These are phyloP conservation scores for Acanthornis magna DNA, from an alignment of 2,797 vertebrate species.

Conservation along the genomic window DNA sequence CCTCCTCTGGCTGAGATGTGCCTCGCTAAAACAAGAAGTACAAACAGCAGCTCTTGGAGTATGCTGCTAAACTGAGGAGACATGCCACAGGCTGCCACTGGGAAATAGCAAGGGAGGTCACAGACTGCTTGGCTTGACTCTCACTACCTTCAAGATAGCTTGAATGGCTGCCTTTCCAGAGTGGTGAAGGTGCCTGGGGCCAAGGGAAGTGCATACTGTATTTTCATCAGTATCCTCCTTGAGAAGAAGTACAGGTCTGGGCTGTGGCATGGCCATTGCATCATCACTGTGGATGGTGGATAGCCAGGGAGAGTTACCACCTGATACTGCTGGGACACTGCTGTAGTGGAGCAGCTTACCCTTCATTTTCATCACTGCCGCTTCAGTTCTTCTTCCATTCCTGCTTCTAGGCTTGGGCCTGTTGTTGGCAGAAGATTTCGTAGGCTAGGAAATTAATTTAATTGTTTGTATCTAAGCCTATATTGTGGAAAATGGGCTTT, in stretches of 20 bases:
- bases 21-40: not conserved
- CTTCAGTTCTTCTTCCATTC: not conserved
- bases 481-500: not conserved
- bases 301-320: not conserved
- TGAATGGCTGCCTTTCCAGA: not conserved
- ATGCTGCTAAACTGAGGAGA: not conserved
- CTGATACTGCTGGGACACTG: not conserved
- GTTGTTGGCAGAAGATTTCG: not conserved
- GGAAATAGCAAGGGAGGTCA: not conserved
- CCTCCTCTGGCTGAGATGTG: not conserved
- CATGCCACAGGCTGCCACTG: not conserved
- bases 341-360: not conserved
- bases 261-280: not conserved
- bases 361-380: not conserved
- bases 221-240: not conserved
- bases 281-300: accelerated
- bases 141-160: not conserved
- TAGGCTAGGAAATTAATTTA: not conserved
- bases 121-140: not conserved
- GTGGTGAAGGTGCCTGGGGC: not conserved
- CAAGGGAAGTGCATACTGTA: not conserved
- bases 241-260: not conserved
- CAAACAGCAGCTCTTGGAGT: not conserved
- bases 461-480: not conserved
- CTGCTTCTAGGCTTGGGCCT: not conserved